A percentile compares a stretch with the other conserved stretches of the same genome.
Evolutionary conservation across 2,888 invertebrate genomes (phyloP).

Genomic region (Piscicola geometra): DNA sequence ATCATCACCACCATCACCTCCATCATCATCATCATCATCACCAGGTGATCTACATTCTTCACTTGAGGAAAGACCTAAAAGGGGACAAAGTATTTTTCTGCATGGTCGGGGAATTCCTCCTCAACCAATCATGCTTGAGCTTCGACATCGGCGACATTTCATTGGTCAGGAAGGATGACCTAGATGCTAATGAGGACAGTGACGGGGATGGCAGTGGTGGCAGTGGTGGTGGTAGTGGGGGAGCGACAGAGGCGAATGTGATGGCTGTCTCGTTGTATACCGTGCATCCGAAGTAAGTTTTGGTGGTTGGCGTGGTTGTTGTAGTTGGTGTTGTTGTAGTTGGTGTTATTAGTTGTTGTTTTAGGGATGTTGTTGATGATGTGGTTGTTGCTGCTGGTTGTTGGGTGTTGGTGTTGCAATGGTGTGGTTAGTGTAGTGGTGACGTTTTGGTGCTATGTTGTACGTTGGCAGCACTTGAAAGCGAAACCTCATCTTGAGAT

Average conservation of each 20-base stretch:
- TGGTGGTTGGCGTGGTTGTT: too few species aligned
- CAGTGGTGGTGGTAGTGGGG: neutral
- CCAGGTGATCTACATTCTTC: conserved; percentile 73
- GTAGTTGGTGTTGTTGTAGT: too few species aligned
- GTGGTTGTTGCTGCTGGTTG: neutral
- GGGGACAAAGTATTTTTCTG: conserved; percentile 51
- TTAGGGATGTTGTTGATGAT: too few species aligned
- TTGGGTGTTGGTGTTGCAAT: neutral
- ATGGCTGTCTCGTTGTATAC: neutral
- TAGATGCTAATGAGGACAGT: conserved; percentile 12
- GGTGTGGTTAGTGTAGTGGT: too few species aligned
- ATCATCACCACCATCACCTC: neutral
- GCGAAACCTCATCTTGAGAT: too few species aligned
- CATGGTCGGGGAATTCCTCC: conserved; percentile 74
- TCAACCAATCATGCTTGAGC: conserved; percentile 81
- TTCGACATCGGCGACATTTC: conserved; percentile 72
- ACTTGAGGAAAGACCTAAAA: conserved; percentile 59
- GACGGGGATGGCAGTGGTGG: neutral
- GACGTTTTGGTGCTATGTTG: too few species aligned
- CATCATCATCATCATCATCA: neutral
- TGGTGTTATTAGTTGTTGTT: too few species aligned
- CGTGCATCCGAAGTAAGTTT: conserved; percentile 5
- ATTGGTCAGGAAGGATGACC: conserved; percentile 2
- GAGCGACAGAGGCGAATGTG: neutral
- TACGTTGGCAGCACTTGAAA: too few species aligned